These are phyloP conservation scores for Globicephala melas DNA, from an alignment of 2,113 vertebrate genomes.

Conservation along the genomic window DNA sequence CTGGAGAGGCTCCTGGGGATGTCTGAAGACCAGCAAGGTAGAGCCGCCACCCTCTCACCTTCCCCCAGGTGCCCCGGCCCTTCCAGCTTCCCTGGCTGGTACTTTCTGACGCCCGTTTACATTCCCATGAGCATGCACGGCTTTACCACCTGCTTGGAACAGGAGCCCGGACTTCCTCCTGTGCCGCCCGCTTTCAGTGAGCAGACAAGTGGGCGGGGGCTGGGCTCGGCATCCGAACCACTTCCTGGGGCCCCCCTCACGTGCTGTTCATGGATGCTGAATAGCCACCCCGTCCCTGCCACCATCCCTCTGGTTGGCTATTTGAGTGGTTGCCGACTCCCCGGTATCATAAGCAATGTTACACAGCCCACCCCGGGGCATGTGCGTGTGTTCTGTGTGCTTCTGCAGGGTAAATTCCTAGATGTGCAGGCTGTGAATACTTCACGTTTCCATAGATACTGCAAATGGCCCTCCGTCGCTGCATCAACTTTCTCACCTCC, in stretches of 20 bases:
- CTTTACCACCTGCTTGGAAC: rapidly evolving
- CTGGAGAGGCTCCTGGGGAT: constrained; percentile 76
- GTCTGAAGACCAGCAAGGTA: constrained; percentile 77
- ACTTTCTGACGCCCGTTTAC: rapidly evolving
- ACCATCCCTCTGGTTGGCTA: rapidly evolving
- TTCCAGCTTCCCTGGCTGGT: rapidly evolving
- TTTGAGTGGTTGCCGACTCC: background rate
- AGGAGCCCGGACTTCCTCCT: background rate
- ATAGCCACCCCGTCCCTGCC: background rate
- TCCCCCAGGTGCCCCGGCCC: rapidly evolving
- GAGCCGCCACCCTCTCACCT: rapidly evolving
- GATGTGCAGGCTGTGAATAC: background rate
- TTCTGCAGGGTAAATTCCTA: background rate
- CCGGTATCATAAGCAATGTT: rapidly evolving
- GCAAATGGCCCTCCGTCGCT: rapidly evolving
- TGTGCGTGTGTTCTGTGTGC: rapidly evolving
- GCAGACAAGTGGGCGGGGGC: rapidly evolving
- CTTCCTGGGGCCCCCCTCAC: background rate
- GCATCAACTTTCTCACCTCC: background rate
- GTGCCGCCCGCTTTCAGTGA: rapidly evolving
- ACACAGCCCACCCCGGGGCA: rapidly evolving
- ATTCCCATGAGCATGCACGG: rapidly evolving
- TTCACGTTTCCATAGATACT: rapidly evolving
- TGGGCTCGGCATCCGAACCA: rapidly evolving
- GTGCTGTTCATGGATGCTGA: rapidly evolving